A percentile compares a stretch with the other conserved stretches of the same genome.
Evolutionary conservation across 1,140 invertebrate species (phyloP).

Genomic region (Ptiloglossa arizonensis): DNA sequence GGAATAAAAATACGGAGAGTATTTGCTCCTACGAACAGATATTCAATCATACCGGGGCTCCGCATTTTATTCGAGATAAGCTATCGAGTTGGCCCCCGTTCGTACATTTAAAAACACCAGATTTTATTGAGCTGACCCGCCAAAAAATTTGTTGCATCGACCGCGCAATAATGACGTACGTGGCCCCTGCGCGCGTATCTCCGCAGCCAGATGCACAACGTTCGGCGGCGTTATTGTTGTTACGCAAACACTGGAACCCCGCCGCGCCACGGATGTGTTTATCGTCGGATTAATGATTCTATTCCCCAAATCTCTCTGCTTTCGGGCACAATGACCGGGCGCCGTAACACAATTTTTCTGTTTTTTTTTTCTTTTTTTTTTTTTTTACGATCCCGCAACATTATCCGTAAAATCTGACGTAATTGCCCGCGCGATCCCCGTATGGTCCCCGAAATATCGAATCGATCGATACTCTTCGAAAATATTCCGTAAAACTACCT

Average conservation of each 20-base stretch:
- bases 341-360: background rate
- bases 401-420: background rate
- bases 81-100: constrained; percentile 36
- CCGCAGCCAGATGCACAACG: constrained; percentile 61
- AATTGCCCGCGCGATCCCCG: too few relatives aligned
- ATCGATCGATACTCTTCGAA: too few relatives aligned
- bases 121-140: constrained; percentile 48
- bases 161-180: constrained; percentile 54
- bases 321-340: constrained; percentile 13
- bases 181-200: constrained; percentile 57
- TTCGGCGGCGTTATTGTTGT: constrained; percentile 65
- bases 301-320: constrained; percentile 57
- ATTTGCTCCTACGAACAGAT: constrained; percentile 32
- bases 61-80: constrained; percentile 55
- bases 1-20: constrained; percentile 33
- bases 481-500: too few relatives aligned
- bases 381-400: too few relatives aligned
- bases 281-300: constrained; percentile 65
- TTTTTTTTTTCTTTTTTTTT: too few relatives aligned
- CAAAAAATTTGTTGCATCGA: constrained; percentile 52
- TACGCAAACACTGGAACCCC: constrained; percentile 62
- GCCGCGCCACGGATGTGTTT: constrained; percentile 57
- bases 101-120: constrained; percentile 45
- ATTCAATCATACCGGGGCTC: constrained; percentile 49
- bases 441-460: too few relatives aligned